Percentiles rank a stretch among this genome's conserved stretches.
Evolutionary conservation across 2,797 vertebrate genomes (phyloP).

Genomic region (Gallirallus australis): DNA sequence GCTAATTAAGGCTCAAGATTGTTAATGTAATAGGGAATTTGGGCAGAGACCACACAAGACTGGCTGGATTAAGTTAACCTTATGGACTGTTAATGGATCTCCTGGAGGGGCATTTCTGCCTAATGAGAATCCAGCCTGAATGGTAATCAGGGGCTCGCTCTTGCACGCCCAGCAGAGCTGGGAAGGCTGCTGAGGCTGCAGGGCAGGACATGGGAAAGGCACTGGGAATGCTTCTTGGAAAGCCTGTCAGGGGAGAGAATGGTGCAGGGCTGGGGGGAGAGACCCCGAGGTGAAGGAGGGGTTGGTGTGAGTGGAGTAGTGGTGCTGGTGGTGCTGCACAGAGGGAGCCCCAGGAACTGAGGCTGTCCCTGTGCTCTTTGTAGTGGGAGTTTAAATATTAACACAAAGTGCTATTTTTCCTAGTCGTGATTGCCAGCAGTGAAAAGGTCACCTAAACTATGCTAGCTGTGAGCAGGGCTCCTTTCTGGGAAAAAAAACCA

Average conservation of each 20-base stretch:
- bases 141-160: constrained; percentile 34
- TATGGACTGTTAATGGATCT: constrained; percentile 52
- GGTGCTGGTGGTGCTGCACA: not conserved
- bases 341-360: rapidly evolving
- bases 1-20: constrained; percentile 71
- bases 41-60: constrained; percentile 60
- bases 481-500: not conserved
- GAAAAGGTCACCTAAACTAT: not conserved
- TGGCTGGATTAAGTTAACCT: constrained; percentile 68
- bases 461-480: not conserved
- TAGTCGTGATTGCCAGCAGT: not conserved
- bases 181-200: not conserved
- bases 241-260: not conserved
- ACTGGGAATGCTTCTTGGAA: not conserved
- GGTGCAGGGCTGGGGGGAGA: not conserved
- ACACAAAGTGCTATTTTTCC: not conserved
- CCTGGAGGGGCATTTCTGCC: constrained; percentile 65
- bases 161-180: not conserved
- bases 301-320: not conserved
- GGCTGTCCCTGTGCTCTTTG: not conserved
- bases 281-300: not conserved
- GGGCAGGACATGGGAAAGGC: not conserved
- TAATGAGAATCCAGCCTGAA: constrained; percentile 55
- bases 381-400: constrained; percentile 6
- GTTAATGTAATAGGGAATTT: constrained; percentile 69